Evolutionary conservation across 1,140 invertebrate genomes (phyloP).

Genomic region (Babylonia areolata): DNA sequence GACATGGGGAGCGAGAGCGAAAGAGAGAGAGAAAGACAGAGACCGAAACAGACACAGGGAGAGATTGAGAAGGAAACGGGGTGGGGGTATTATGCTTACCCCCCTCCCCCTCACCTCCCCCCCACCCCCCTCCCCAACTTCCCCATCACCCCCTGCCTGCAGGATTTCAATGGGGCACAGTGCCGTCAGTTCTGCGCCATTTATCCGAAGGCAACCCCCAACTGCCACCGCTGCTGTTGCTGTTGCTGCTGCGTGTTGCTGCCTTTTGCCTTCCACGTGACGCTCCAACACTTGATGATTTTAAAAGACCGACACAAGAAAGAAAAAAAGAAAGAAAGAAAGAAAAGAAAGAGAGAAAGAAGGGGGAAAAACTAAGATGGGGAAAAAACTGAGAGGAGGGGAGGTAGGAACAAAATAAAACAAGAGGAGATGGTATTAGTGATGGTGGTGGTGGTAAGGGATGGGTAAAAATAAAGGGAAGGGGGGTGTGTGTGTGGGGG

Average conservation of each 20-base stretch:
- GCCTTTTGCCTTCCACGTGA: too few relatives aligned
- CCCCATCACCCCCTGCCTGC: not conserved
- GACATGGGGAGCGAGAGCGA: too few relatives aligned
- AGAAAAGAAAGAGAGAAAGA: not conserved
- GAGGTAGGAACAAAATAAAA: not conserved
- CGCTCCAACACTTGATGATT: not conserved
- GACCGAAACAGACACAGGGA: too few relatives aligned
- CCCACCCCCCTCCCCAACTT: not conserved
- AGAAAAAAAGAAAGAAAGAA: not conserved
- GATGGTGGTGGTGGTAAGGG: too few relatives aligned
- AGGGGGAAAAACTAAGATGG: not conserved
- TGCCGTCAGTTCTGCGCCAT: constrained; percentile 1
- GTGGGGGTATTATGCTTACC: not conserved
- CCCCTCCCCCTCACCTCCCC: not conserved
- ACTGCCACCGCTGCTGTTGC: not conserved
- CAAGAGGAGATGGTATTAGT: too few relatives aligned
- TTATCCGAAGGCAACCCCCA: not conserved
- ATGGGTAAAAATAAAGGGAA: constrained; percentile 5
- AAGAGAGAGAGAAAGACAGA: too few relatives aligned
- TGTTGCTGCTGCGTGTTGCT: not conserved
- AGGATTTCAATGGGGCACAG: not conserved
- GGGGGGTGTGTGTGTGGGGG: not conserved
- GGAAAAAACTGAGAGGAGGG: not conserved
- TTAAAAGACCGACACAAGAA: not conserved
- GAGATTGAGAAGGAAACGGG: too few relatives aligned